A percentile compares a stretch with the other conserved stretches of the same genome.
Conservation (phyloP, 2,113 vertebrate genomes). For the Ranitomeya variabilis region DNA sequence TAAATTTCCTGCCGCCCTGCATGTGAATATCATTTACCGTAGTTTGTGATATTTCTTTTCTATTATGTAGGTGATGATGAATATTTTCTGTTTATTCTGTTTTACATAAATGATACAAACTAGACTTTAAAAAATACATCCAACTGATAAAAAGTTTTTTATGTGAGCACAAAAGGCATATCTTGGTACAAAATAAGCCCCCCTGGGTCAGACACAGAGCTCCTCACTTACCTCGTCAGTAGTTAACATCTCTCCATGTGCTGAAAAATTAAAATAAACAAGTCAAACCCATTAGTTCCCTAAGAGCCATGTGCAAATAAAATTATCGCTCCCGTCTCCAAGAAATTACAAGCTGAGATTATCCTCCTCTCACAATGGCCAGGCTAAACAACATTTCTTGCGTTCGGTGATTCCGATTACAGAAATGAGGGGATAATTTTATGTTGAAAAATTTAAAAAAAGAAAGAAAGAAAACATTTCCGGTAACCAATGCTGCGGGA, state of each 20-base stretch:
- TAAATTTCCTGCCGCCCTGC: too few species aligned
- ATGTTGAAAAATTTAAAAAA: not conserved
- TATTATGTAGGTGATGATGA: not conserved
- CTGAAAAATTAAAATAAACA: not conserved
- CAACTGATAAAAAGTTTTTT: not conserved
- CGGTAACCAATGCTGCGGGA: not conserved
- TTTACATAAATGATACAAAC: not conserved
- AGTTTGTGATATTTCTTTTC: not conserved
- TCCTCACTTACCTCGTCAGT: not conserved
- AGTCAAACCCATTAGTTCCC: not conserved
- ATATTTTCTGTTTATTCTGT: not conserved
- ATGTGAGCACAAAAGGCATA: not conserved
- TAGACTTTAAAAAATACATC: not conserved
- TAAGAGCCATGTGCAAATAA: slow-evolving; percentile 7
- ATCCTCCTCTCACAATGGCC: not conserved
- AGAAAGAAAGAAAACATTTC: slow-evolving; percentile 15
- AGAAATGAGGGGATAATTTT: not conserved
- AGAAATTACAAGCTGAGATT: not conserved
- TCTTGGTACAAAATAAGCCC: not conserved
- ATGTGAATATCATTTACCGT: not conserved
- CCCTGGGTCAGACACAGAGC: not conserved
- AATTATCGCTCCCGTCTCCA: not conserved
- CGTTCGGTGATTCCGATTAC: not conserved
- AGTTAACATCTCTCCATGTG: not conserved
- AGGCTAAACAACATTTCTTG: slow-evolving; percentile 6